These are phyloP conservation scores for Lamellibrachia luymesi DNA, from an alignment of 1,140 invertebrate species.

Conservation along the genomic window DNA sequence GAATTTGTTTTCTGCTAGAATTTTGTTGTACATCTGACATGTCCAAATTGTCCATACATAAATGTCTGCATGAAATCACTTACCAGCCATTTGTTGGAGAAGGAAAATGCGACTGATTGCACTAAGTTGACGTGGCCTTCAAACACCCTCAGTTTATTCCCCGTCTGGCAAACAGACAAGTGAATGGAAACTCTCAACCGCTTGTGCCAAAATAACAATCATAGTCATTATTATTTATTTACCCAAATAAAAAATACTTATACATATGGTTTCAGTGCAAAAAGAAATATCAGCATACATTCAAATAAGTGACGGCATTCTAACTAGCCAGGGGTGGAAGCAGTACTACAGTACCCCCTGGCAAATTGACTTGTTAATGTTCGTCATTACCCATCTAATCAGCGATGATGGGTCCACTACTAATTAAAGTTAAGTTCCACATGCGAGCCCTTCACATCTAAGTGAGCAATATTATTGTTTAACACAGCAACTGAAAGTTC, in stretches of 20 bases:
- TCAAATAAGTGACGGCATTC: too few species aligned
- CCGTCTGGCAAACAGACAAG: conserved; percentile 38
- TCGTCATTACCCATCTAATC: too few species aligned
- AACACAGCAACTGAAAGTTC: too few species aligned
- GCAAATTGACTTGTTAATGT: too few species aligned
- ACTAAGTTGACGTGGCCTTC: conserved; percentile 46
- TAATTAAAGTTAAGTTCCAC: too few species aligned
- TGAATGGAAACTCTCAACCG: background rate
- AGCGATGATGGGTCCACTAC: too few species aligned
- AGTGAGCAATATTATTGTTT: too few species aligned
- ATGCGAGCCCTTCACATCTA: too few species aligned
- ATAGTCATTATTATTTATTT: background rate
- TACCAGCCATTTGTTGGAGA: conserved; percentile 40
- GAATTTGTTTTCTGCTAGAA: background rate
- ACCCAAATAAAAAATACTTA: background rate
- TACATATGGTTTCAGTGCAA: background rate
- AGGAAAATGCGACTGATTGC: conserved; percentile 49
- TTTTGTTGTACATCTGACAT: background rate
- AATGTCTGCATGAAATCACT: conserved; percentile 26
- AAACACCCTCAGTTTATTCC: conserved; percentile 40
- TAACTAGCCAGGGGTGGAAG: too few species aligned
- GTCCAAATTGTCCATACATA: background rate
- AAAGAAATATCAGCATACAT: background rate
- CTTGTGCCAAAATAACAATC: background rate
- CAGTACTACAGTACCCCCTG: too few species aligned